A percentile compares a stretch with the other conserved stretches of the same genome.
These are phyloP conservation scores for Bradypus variegatus DNA, from an alignment of 2,797 vertebrate species.

Conservation along the genomic window DNA sequence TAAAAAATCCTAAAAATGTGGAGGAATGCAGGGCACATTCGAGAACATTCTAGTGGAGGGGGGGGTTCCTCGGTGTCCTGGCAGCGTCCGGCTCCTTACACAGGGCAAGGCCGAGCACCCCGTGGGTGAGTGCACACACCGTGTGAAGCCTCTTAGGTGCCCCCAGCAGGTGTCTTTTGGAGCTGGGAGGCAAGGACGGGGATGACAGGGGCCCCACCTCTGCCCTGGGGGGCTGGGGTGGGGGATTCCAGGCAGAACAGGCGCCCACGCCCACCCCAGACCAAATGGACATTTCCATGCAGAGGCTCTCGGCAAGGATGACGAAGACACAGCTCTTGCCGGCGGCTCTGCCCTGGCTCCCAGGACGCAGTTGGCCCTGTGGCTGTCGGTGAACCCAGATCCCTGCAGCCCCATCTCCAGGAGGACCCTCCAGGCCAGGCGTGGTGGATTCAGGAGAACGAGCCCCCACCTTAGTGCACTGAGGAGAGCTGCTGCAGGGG, in stretches of 20 bases:
- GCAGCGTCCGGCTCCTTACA: not conserved
- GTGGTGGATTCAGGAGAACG: not conserved
- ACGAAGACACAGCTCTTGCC: fast-evolving
- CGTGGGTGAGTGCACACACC: fast-evolving
- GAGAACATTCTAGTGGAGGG: no score
- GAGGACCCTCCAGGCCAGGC: no score
- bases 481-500: not conserved
- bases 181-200: no score
- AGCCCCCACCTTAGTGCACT: fast-evolving
- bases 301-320: fast-evolving
- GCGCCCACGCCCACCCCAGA: fast-evolving
- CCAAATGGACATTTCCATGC: not conserved
- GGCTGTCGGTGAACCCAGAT: no score
- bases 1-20: not conserved
- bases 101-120: fast-evolving
- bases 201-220: fast-evolving
- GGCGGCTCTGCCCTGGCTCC: no score
- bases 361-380: not conserved
- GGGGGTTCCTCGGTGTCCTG: no score
- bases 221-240: no score
- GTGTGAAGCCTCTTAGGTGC: not conserved
- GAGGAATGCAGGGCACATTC: fast-evolving
- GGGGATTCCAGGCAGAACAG: fast-evolving
- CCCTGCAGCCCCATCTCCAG: no score
- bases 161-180: not conserved